A percentile compares a stretch with the other conserved stretches of the same genome.
phyloP scores from a whole-genome alignment of 2,113 vertebrate species.

The Gymnobelideus leadbeateri region DNA sequence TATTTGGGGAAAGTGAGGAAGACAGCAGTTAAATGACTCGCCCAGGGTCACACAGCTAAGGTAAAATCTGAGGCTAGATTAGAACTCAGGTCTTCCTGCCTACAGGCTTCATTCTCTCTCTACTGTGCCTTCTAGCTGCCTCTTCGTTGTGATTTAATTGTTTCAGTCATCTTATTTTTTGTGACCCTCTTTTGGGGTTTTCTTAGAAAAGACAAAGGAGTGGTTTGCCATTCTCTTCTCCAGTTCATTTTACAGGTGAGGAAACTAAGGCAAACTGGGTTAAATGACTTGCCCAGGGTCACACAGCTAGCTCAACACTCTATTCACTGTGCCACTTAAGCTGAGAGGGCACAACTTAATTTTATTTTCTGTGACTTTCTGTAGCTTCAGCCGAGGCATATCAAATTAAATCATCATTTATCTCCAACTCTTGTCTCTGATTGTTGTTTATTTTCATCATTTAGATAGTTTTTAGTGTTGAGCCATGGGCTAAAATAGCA shows the following conservation, averaged over 20 bases:
- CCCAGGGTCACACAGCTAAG: background rate
- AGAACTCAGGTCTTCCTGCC: background rate
- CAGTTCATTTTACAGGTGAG: too few species aligned
- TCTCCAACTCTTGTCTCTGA: conserved; percentile 8
- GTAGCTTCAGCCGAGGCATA: conserved; percentile 23
- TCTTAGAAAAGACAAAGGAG: too few species aligned
- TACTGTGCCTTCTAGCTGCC: background rate
- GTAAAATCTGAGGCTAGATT: background rate
- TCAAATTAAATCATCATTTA: background rate
- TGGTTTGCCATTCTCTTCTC: too few species aligned
- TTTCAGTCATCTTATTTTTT: too few species aligned
- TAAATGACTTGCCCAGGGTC: too few species aligned
- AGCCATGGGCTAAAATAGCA: background rate
- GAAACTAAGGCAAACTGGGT: too few species aligned
- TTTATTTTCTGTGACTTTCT: background rate
- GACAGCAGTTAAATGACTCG: background rate
- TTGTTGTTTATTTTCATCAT: conserved; percentile 1
- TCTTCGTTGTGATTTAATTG: too few species aligned
- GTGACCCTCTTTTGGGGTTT: too few species aligned
- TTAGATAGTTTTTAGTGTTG: background rate
- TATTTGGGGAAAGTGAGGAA: background rate
- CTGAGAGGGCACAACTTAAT: conserved; percentile 22
- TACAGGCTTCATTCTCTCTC: too few species aligned
- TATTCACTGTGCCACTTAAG: background rate
- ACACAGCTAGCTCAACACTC: too few species aligned